Base-by-base conservation (phyloP, 2,797 vertebrate genomes). In the Manis pentadactyla region DNA sequence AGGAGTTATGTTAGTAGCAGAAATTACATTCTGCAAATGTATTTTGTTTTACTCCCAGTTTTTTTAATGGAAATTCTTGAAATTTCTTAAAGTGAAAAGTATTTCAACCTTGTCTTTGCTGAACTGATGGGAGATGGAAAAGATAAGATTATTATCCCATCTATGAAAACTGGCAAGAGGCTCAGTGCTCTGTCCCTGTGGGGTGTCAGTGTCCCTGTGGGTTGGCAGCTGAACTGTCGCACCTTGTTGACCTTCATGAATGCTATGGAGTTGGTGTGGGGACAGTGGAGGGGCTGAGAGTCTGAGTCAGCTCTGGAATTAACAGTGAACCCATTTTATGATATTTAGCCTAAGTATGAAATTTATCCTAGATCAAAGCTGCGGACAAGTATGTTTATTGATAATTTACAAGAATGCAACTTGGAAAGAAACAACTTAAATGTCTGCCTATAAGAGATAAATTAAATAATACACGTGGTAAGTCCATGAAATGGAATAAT, bases 31-130 rank as follows among this genome's bases (percentile, higher is more conserved):
- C 92, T 12, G 8, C 89, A 84, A 77, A 53, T 29, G 73, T 10
- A 86, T 42, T 87, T 49, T 73, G 29, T 68, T 90, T 93, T 49
- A 83, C 29, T 87, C 15, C 86, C 86, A 90, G 34, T 34, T 91
- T 74, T 74, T 88, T 92, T 25, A 69, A 51, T 84, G 63, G 73
- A 61, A 94, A 79, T 68, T 73, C 49, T 15, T 73, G 74, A 87
- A 46, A 46, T 46, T 46, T 46, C 42, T 46, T 46, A 46, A 46
- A 9, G 46, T 88, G n/a, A 71, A 73, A 64, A 34, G 69, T 64
- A 17, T 31, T 69, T 90, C 63, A 59, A 71, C 25, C 4, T 81
- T 77, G 49, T 37, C 82, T 68, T 90, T 87, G 49, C 57, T 68
- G 51, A 94, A 59, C 25, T 25, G n/a, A 87, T n/a, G n/a, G n/a